phyloP scores from a whole-genome alignment of 2,797 vertebrate genomes.

The Distichodus sexfasciatus region DNA sequence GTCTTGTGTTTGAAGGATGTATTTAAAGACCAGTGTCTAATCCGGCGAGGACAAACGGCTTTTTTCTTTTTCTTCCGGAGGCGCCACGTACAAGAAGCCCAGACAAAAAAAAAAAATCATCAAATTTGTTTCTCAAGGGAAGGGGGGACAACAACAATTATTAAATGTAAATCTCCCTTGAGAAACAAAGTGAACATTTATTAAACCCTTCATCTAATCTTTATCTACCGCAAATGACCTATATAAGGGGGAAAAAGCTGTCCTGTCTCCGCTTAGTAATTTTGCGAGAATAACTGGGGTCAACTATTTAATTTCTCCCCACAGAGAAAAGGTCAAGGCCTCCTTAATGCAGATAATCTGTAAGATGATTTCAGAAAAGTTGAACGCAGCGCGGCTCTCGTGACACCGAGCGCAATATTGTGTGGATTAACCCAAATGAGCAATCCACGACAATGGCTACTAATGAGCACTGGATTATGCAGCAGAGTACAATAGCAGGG shows the following conservation, averaged over 20 bases:
- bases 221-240: conserved; percentile 79
- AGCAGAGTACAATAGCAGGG: neutral
- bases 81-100: conserved; percentile 63
- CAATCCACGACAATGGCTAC: conserved; percentile 29
- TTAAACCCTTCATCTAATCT: conserved; percentile 81
- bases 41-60: conserved; percentile 71
- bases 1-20: conserved; percentile 67
- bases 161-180: conserved; percentile 72
- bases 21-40: conserved; percentile 77
- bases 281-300: conserved; percentile 54
- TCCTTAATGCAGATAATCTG: conserved; percentile 68
- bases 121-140: conserved; percentile 77
- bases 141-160: conserved; percentile 61
- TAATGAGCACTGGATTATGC: conserved; percentile 22
- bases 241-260: conserved; percentile 67
- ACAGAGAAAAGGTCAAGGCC: conserved; percentile 60
- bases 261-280: conserved; percentile 45
- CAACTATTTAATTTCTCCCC: conserved; percentile 58
- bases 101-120: no score
- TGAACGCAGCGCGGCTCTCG: neutral
- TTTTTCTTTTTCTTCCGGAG: conserved; percentile 70
- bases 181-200: conserved; percentile 80
- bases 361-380: conserved; percentile 61
- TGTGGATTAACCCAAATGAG: conserved; percentile 37
- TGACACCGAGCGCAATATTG: neutral